Evolutionary conservation across 1,140 invertebrate species (phyloP).

Genomic region (Danaus plexippus): DNA sequence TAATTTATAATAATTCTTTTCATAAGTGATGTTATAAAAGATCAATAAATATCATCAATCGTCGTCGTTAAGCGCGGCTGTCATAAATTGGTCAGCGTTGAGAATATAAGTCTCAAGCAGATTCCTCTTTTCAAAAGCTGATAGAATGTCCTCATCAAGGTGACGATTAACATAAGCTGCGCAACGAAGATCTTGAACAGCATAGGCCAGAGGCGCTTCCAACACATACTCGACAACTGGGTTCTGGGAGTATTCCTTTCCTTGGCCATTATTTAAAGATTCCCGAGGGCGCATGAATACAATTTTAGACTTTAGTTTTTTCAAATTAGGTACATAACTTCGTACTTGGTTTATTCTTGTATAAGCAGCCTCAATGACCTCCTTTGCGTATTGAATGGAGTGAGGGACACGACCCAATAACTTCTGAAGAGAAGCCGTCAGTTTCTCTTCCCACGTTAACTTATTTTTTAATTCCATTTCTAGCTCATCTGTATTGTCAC

Average conservation of each 20-base stretch:
- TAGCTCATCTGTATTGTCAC: conserved; percentile 11
- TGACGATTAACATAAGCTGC: conserved; percentile 40
- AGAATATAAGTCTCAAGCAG: conserved; percentile 41
- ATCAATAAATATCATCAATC: too few relatives aligned
- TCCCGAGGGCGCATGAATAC: conserved; percentile 22
- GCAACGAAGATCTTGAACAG: conserved; percentile 34
- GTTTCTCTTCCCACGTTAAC: conserved; percentile 32
- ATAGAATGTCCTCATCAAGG: conserved; percentile 27
- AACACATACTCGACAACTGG: conserved; percentile 31
- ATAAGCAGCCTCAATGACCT: conserved; percentile 32
- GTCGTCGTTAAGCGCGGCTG: neutral
- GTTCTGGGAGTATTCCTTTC: conserved; percentile 18
- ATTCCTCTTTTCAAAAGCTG: conserved; percentile 36
- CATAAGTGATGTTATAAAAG: too few relatives aligned
- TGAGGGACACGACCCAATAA: conserved; percentile 32
- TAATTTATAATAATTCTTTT: too few relatives aligned
- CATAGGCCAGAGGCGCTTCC: conserved; percentile 24
- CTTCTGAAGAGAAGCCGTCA: conserved; percentile 26
- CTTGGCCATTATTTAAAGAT: neutral
- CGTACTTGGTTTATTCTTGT: conserved; percentile 24
- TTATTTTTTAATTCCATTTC: conserved; percentile 11
- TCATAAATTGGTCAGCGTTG: conserved; percentile 32
- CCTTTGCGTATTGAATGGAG: conserved; percentile 42
- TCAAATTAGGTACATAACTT: conserved; percentile 14
- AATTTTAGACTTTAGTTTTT: conserved; percentile 30